Base-by-base conservation (phyloP, 1,140 invertebrate species). In the Scaptomyza pallida region DNA sequence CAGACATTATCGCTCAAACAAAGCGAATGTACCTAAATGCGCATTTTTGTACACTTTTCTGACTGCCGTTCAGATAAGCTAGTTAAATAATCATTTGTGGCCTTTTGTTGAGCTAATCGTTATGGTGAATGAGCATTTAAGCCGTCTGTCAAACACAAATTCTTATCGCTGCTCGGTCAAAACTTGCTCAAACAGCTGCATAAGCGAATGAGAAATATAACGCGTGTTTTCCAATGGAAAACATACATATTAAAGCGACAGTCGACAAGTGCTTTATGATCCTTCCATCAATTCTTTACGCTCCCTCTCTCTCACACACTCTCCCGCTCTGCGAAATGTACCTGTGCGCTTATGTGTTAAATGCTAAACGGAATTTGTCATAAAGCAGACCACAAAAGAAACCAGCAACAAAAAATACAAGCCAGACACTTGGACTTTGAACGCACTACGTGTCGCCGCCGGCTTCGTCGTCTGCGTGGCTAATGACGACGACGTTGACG, bases 371-470 rank as follows among this genome's bases (percentile, higher is more conserved):
- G 43, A 45, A 78, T 74, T 77, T 69, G 78, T 81, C 78, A 81
- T 82, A 52, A 47, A 37, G 47, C 44, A 44, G 56, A 67, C 68
- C 41, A 55, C 21, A 64, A 48, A 12, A 72, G 40, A 47, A 74
- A 54, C 33, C 50, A 50, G 8, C 41, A 54, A 9, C 16, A 45
- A 37, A 59, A 71, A 69, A 78, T 47, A 51, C 51, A 64, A 59
- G 33, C 68, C 67, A 78, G 65, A 47, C 59, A 73, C 37, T 80
- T 86, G 81, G 80, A 83, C 79, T 83, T 85, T 83, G 80, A 56
- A 63, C 78, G 26, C 33, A 19, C 45, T 63, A 57, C 73, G 57
- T 76, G 64, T 70, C 67, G 60, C 60, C 44, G 67, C 17, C 35
- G 44, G 52, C 64, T 64, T 74, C 52, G 57, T 37, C 70, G 43